Conservation (phyloP, 2,888 invertebrate genomes). For the Thereva nobilitata region DNA sequence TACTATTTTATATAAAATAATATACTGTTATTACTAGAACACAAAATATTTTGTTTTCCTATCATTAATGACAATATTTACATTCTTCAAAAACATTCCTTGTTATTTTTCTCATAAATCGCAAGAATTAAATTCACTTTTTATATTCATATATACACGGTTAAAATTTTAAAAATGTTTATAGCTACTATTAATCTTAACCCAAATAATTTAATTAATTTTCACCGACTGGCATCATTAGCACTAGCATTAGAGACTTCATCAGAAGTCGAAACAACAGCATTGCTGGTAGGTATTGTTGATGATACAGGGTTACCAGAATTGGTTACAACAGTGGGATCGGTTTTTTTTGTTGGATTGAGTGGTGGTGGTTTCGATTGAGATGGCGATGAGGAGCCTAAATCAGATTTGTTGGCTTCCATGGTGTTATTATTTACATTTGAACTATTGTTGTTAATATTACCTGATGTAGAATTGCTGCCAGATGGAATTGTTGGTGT, state of each 20-base stretch:
- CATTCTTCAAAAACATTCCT: too few relatives aligned
- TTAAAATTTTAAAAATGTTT: too few relatives aligned
- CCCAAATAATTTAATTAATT: not conserved
- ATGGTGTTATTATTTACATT: constrained; percentile 18
- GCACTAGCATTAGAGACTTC: constrained; percentile 36
- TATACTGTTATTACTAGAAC: too few relatives aligned
- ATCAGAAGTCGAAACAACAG: constrained; percentile 29
- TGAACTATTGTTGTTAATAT: constrained; percentile 31
- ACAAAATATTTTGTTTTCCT: too few relatives aligned
- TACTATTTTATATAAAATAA: too few relatives aligned
- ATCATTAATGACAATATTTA: too few relatives aligned
- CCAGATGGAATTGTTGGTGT: constrained; percentile 19
- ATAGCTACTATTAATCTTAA: too few relatives aligned
- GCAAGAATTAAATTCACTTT: too few relatives aligned
- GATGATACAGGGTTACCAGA: constrained; percentile 15
- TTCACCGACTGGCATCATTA: constrained; percentile 40
- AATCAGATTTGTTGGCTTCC: not conserved
- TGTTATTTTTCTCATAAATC: too few relatives aligned
- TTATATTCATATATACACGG: too few relatives aligned
- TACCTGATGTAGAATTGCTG: constrained; percentile 36
- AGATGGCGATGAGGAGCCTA: not conserved
- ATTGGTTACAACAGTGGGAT: not conserved
- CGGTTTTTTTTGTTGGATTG: not conserved
- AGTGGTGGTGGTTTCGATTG: constrained; percentile 40
- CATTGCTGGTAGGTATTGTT: constrained; percentile 18